Evolutionary conservation across 1,140 invertebrate species (phyloP).

Genomic region (Drosophila saltans): DNA sequence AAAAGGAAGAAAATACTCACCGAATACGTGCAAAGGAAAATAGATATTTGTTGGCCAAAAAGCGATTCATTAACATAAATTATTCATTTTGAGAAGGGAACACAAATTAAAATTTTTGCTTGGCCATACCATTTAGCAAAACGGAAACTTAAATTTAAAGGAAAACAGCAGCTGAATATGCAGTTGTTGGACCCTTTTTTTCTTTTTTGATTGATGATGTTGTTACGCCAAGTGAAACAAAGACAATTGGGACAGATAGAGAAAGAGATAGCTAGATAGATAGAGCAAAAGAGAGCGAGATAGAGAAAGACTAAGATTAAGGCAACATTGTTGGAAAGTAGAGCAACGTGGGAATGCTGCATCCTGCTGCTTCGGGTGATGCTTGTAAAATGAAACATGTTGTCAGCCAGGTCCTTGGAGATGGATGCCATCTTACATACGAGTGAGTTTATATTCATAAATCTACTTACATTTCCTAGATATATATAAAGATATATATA

Average conservation of each 20-base stretch:
- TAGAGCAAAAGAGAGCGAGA: neutral
- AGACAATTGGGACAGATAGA: conserved; percentile 7
- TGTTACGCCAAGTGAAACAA: conserved; percentile 18
- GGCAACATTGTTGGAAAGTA: neutral
- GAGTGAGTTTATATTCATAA: too few species aligned
- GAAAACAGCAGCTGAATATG: neutral
- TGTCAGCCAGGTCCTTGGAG: conserved; percentile 3
- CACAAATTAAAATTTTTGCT: conserved; percentile 3
- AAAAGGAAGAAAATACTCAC: neutral
- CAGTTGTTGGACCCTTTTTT: conserved; percentile 50
- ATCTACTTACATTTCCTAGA: too few species aligned
- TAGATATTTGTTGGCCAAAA: neutral
- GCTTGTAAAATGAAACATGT: conserved; percentile 2
- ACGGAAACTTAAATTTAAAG: neutral
- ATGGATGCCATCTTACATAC: neutral
- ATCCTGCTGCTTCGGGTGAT: neutral
- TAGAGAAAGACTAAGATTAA: neutral
- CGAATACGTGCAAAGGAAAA: too few species aligned
- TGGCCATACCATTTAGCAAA: neutral
- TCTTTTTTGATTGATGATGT: conserved; percentile 63
- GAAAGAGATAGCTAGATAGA: neutral
- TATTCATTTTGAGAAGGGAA: conserved; percentile 28
- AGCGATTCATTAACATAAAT: conserved; percentile 73
- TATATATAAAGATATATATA: neutral
- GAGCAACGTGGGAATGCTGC: neutral